A percentile compares a stretch with the other conserved stretches of the same genome.
Evolutionary conservation across 2,888 invertebrate species (phyloP).

Genomic region (Aleiodes leptofemur): DNA sequence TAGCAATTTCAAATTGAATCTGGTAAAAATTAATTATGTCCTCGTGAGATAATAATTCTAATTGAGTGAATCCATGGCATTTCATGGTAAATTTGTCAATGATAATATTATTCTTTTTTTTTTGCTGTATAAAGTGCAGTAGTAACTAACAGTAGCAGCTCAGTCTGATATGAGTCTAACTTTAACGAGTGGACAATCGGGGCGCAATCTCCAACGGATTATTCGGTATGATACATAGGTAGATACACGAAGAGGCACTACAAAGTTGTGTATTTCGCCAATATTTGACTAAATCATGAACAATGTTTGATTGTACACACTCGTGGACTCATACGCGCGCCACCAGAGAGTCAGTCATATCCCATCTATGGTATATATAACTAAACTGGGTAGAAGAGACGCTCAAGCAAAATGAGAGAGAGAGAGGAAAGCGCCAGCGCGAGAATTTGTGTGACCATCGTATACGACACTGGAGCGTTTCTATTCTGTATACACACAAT

Average conservation of each 20-base stretch:
- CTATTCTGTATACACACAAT: constrained; percentile 21
- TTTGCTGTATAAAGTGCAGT: background rate
- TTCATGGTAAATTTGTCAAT: too few species aligned
- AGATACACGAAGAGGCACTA: constrained; percentile 66
- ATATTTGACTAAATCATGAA: constrained; percentile 76
- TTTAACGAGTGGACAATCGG: constrained; percentile 67
- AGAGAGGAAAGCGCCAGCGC: constrained; percentile 5
- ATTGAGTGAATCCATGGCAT: too few species aligned
- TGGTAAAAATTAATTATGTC: too few species aligned
- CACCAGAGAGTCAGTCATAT: constrained; percentile 34
- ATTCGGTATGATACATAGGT: constrained; percentile 70
- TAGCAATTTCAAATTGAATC: too few species aligned
- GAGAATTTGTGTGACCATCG: constrained; percentile 26
- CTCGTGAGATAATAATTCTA: too few species aligned
- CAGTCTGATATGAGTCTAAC: constrained; percentile 62
- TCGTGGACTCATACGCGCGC: constrained; percentile 52
- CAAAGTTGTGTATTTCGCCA: constrained; percentile 75
- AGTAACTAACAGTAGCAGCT: background rate
- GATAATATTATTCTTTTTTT: background rate
- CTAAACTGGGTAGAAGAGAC: constrained; percentile 10
- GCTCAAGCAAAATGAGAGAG: background rate
- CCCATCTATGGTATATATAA: constrained; percentile 33
- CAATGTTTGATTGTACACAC: constrained; percentile 74
- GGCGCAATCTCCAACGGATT: constrained; percentile 71
- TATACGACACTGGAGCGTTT: background rate